Percentiles rank a stretch among this genome's conserved stretches.
Evolutionary conservation across 2,888 invertebrate genomes (phyloP).

Genomic region (Drosophila buzzatii): DNA sequence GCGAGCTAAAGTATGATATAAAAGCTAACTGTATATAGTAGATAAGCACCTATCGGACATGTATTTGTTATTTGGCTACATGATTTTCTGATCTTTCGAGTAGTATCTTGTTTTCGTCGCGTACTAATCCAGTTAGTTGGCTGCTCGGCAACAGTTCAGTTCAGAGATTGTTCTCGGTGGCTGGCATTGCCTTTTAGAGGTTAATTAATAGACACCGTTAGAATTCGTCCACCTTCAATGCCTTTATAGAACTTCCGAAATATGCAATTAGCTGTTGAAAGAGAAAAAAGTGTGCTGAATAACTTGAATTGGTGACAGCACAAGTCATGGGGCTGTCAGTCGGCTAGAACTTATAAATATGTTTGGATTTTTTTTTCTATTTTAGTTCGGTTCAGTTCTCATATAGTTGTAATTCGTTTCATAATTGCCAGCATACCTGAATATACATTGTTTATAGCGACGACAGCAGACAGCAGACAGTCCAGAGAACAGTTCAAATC

Average conservation of each 20-base stretch:
- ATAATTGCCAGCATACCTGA: slow-evolving; percentile 46
- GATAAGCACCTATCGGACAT: neutral
- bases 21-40: slow-evolving; percentile 1
- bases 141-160: slow-evolving; percentile 18
- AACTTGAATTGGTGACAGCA: slow-evolving; percentile 49
- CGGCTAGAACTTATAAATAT: slow-evolving; percentile 53
- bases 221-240: slow-evolving; percentile 39
- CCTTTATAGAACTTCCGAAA: slow-evolving; percentile 66
- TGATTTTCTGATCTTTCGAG: neutral
- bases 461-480: slow-evolving; percentile 1
- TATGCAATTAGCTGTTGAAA: slow-evolving; percentile 57
- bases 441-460: slow-evolving; percentile 25
- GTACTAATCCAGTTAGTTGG: slow-evolving; percentile 1
- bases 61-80: neutral
- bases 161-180: slow-evolving; percentile 16
- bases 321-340: slow-evolving; percentile 33
- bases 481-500: neutral
- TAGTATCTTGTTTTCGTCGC: slow-evolving; percentile 22
- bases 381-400: slow-evolving; percentile 2
- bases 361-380: slow-evolving; percentile 2
- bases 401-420: slow-evolving; percentile 14
- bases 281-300: slow-evolving; percentile 38
- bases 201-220: slow-evolving; percentile 65
- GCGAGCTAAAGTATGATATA: slow-evolving; percentile 32
- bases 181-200: slow-evolving; percentile 29